phyloP scores from a whole-genome alignment of 64 coral and sea anemone species.

The Pocillopora verrucosa region DNA sequence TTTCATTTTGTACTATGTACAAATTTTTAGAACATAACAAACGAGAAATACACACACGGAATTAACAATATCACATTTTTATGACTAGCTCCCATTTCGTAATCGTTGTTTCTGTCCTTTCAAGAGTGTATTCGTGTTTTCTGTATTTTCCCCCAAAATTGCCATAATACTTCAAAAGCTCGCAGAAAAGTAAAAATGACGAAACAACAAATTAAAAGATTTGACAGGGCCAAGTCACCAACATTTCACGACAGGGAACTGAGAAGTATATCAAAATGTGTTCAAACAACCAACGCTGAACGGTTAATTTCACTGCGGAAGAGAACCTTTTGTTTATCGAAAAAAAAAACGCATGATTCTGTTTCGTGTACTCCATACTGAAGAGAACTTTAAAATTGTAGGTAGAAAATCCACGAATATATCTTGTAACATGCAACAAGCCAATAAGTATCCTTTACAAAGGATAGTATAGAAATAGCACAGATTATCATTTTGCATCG shows the following conservation, averaged over 20 bases:
- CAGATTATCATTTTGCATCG: conserved; percentile 28
- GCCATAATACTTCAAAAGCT: neutral
- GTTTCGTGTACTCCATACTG: neutral
- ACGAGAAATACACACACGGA: too few relatives aligned
- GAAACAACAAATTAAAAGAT: neutral
- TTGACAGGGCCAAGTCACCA: neutral
- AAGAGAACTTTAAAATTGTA: neutral
- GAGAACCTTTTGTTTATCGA: conserved; percentile 7
- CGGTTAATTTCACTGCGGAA: conserved; percentile 24
- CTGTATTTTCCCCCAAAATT: neutral
- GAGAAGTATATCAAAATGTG: neutral
- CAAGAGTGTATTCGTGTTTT: neutral
- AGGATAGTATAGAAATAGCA: neutral
- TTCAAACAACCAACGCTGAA: conserved; percentile 24
- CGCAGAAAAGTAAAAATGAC: neutral
- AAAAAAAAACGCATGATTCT: conserved; percentile 17
- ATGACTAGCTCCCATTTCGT: too few relatives aligned
- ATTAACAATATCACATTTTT: too few relatives aligned
- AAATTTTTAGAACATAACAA: too few relatives aligned
- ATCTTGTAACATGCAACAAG: neutral
- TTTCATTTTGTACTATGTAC: too few relatives aligned
- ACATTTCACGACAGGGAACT: neutral
- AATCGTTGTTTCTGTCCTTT: neutral
- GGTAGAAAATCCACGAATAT: neutral
- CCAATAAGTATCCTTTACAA: neutral